Evolutionary conservation across 2,888 invertebrate genomes (phyloP).

Genomic region (Aleiodes testaceus): DNA sequence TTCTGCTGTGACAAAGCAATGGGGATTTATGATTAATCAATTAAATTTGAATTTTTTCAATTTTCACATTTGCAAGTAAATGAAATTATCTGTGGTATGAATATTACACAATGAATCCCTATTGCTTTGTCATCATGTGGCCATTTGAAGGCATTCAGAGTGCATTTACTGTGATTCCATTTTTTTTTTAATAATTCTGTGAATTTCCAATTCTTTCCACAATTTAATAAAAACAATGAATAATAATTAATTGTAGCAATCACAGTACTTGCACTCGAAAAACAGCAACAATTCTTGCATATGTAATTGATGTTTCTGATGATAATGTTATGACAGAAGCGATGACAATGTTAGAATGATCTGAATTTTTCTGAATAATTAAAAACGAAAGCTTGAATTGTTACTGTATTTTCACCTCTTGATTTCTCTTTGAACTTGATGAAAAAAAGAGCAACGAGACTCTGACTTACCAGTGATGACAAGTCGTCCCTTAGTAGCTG

Average conservation of each 20-base stretch:
- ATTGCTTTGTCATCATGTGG: constrained; percentile 46
- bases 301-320: neutral
- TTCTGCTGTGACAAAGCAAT: constrained; percentile 44
- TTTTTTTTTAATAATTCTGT: constrained; percentile 1
- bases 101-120: constrained; percentile 45
- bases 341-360: neutral
- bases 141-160: constrained; percentile 47
- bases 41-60: constrained; percentile 1
- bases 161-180: constrained; percentile 45
- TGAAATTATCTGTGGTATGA: constrained; percentile 21
- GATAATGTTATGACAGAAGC: neutral
- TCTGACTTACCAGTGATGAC: constrained; percentile 93
- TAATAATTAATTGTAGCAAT: neutral
- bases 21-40: constrained; percentile 32
- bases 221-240: no score
- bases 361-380: neutral
- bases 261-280: constrained; percentile 3
- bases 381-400: constrained; percentile 2
- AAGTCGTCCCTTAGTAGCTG: constrained; percentile 93
- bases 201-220: neutral
- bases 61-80: constrained; percentile 33
- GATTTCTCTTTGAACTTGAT: neutral
- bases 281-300: constrained; percentile 21
- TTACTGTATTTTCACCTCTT: neutral
- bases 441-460: constrained; percentile 65